A percentile compares a stretch with the other conserved stretches of the same genome.
Evolutionary conservation across 2,888 invertebrate genomes (phyloP).

Genomic region (Dolichopus griseipennis): DNA sequence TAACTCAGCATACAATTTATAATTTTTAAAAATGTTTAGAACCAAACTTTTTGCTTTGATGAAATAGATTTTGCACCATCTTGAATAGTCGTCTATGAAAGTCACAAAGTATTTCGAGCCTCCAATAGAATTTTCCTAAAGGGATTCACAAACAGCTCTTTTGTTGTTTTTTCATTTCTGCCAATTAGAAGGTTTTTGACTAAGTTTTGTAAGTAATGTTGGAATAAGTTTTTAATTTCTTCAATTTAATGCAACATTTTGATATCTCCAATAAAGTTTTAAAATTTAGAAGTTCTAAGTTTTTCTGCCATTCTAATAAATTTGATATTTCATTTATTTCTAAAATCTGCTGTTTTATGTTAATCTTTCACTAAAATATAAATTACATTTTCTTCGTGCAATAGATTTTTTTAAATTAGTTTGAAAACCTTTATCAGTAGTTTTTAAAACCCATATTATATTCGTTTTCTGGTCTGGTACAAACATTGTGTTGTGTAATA

Average conservation of each 20-base stretch:
- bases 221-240: background rate
- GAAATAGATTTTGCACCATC: no score
- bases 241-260: background rate
- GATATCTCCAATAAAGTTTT: no score
- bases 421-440: background rate
- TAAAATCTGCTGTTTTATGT: conserved; percentile 2
- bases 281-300: no score
- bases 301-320: no score
- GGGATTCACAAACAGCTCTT: conserved; percentile 16
- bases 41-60: conserved; percentile 21
- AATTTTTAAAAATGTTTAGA: background rate
- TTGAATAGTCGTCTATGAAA: conserved; percentile 10
- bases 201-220: conserved; percentile 15
- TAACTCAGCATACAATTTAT: no score
- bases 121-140: conserved; percentile 10
- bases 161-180: background rate
- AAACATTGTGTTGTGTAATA: no score
- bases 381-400: background rate
- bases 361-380: conserved; percentile 2
- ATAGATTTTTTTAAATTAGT: conserved; percentile 7
- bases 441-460: background rate
- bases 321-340: no score
- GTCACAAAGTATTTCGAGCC: conserved; percentile 16
- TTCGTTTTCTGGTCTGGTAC: no score
- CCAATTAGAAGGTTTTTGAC: conserved; percentile 16